Evolutionary conservation across 2,113 vertebrate species (phyloP).

Genomic region (Misgurnus anguillicaudatus): DNA sequence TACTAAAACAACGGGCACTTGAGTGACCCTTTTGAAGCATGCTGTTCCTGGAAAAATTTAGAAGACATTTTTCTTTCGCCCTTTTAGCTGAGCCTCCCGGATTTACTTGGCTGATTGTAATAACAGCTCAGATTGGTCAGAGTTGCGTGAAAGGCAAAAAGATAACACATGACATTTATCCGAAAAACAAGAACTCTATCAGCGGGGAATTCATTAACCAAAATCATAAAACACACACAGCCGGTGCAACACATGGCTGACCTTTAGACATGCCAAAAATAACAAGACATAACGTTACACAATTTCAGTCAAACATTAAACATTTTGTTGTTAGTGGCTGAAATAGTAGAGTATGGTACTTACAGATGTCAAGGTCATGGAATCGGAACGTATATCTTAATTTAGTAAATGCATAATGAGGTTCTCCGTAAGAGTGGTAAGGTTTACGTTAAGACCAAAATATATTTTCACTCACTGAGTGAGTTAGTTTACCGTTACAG

Average conservation of each 20-base stretch:
- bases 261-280: not conserved
- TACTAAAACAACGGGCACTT: slow-evolving; percentile 3
- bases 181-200: slow-evolving; percentile 1
- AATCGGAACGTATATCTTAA: too few relatives aligned
- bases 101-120: slow-evolving; percentile 37
- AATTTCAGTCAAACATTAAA: not conserved
- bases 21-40: not conserved
- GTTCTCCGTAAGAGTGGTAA: not conserved
- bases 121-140: slow-evolving; percentile 22
- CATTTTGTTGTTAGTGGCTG: not conserved
- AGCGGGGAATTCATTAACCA: not conserved
- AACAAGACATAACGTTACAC: not conserved
- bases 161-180: slow-evolving; percentile 10
- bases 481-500: slow-evolving; percentile 4
- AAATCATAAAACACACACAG: not conserved
- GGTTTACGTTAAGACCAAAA: not conserved
- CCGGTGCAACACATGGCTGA: not conserved
- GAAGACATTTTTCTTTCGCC: slow-evolving; percentile 2
- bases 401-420: not conserved
- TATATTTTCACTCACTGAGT: not conserved
- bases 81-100: slow-evolving; percentile 10
- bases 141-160: not conserved
- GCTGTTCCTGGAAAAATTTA: slow-evolving; percentile 31
- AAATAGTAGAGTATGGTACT: not conserved
- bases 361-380: not conserved